Evolutionary conservation across 2,113 vertebrate genomes (phyloP).

Genomic region (Oreochromis niloticus): DNA sequence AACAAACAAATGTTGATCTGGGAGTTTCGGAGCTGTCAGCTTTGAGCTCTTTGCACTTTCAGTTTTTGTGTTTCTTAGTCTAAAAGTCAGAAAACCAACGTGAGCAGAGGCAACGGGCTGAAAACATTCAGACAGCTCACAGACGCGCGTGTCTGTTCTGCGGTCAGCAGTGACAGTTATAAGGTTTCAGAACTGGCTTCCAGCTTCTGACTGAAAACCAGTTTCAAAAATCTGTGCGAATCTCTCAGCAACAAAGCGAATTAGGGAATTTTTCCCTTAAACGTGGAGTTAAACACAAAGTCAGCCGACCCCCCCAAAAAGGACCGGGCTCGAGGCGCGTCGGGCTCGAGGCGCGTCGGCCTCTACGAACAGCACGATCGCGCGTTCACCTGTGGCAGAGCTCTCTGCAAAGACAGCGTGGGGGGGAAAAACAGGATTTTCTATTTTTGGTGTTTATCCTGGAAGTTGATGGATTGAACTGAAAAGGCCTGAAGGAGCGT

Average conservation of each 20-base stretch:
- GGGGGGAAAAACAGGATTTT: not conserved
- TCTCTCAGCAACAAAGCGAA: not conserved
- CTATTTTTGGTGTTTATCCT: conserved; percentile 24
- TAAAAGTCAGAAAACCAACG: not conserved
- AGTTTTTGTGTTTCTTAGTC: not conserved
- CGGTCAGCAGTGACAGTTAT: accelerated
- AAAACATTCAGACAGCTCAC: not conserved
- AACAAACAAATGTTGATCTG: not conserved
- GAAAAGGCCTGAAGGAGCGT: not conserved
- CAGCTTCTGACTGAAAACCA: not conserved
- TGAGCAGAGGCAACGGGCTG: not conserved
- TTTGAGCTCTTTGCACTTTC: not conserved
- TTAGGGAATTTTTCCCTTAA: not conserved
- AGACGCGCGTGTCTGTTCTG: not conserved
- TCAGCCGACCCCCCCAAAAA: not conserved
- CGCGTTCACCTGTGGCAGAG: not conserved
- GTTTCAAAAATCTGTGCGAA: not conserved
- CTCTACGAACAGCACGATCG: not conserved
- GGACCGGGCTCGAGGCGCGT: not conserved
- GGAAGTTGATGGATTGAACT: conserved; percentile 41
- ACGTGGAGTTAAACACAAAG: not conserved
- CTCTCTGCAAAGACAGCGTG: not conserved
- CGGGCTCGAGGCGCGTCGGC: not conserved
- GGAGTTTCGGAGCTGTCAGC: not conserved
- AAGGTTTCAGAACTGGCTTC: not conserved